Evolutionary conservation across 2,888 invertebrate species (phyloP), one percentile per base, ranked within the genome.

Genomic region (Eupelmus urozonus): DNA sequence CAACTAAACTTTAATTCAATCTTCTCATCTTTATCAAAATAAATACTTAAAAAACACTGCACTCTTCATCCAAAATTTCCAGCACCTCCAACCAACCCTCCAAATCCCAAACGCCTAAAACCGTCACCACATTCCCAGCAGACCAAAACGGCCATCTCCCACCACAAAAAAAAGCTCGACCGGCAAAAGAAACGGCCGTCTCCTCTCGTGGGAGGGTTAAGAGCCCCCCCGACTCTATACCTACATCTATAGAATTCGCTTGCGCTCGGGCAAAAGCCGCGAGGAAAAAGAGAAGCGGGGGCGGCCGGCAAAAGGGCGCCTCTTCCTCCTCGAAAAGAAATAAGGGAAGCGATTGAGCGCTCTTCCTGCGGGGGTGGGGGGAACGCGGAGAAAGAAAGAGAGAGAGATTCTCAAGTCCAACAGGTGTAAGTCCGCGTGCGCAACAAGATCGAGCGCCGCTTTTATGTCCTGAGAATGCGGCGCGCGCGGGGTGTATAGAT

Each of bases 381-480:
- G n/a, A n/a, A n/a, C n/a, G n/a, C n/a, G 23, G 45, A 9, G 23
- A 7, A 62, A 25, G 60, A 7, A 40, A 5, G 27, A 25, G 70
- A 29, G 63, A 63, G 77, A 66, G 42, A 72, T 72, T 67, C 77
- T 74, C 69, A 25, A 85, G 85, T 88, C 85, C 89, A 89, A 89
- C 89, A 89, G 89, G 89, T 89, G 89, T 85, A 89, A 88, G 87
- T 87, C 78, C 66, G 71, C 20, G 74, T n/a, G 62, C 25, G 85
- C 82, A 84, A 86, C 86, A 86, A 87, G 86, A 85, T 11, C 55
- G 70, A 13, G 55, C 25, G 34, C 23, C 42, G 55, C 55, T 42
- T 67, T 69, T 76, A 69, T 67, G 59, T 51, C 40, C 67, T 25
- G 59, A 13, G 29, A 5, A 23, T n/a, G 42, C 40, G 18, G 7